phyloP scores from a whole-genome alignment of 2,797 vertebrate genomes.

The Dipus sagitta region DNA sequence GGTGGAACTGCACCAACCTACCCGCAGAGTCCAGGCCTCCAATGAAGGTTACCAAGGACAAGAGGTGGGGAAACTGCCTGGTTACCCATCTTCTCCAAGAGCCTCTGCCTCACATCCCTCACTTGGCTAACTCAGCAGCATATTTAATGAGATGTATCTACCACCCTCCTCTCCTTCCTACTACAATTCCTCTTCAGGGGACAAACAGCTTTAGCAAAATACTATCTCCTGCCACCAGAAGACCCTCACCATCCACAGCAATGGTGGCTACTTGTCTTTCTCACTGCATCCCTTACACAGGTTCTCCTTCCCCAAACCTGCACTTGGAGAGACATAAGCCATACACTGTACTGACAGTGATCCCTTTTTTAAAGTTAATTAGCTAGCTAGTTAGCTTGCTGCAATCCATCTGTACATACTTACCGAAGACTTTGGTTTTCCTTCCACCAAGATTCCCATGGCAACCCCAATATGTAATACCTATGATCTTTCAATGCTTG shows the following conservation, averaged over 20 bases:
- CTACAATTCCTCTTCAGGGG: neutral
- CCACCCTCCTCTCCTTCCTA: neutral
- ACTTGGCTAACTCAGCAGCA: neutral
- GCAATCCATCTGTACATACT: neutral
- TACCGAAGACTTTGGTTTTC: neutral
- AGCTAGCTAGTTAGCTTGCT: neutral
- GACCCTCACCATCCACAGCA: neutral
- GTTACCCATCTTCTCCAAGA: neutral
- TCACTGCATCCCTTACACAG: neutral
- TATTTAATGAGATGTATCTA: neutral
- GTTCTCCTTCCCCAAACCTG: neutral
- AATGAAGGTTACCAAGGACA: neutral
- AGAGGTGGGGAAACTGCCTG: neutral
- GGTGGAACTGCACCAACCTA: neutral
- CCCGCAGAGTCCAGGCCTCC: neutral
- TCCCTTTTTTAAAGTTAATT: neutral
- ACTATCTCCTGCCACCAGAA: neutral
- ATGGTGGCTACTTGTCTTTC: neutral
- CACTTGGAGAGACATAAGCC: neutral
- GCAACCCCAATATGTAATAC: neutral
- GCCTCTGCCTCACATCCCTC: neutral
- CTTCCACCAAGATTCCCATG: neutral
- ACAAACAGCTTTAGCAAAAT: neutral
- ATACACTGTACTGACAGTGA: neutral
- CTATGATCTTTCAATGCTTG: neutral